Conservation (phyloP, 2,113 vertebrate species). For the Sturnira hondurensis region DNA sequence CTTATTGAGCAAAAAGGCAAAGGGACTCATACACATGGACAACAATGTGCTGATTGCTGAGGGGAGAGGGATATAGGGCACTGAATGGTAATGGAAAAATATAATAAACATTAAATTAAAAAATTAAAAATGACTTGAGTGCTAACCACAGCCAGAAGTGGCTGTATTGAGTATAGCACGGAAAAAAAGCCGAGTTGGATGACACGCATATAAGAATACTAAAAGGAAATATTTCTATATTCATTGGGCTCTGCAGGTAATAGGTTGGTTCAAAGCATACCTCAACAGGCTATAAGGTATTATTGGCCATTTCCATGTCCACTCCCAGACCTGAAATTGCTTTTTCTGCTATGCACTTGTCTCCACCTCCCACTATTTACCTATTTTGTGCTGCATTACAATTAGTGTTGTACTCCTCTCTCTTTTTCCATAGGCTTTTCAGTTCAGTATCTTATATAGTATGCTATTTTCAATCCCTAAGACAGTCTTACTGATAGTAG, state of each 20-base stretch:
- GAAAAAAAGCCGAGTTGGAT: neutral
- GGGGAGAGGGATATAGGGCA: too few species aligned
- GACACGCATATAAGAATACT: neutral
- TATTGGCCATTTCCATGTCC: neutral
- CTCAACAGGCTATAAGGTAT: neutral
- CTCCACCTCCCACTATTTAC: neutral
- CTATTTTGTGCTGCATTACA: neutral
- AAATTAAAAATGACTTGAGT: neutral
- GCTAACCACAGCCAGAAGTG: constrained; percentile 4
- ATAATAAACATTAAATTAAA: too few species aligned
- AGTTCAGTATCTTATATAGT: neutral
- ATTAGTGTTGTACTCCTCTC: neutral
- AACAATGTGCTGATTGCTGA: too few species aligned
- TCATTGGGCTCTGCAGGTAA: neutral
- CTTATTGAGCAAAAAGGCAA: too few species aligned
- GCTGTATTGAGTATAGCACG: neutral
- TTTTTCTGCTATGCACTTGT: neutral
- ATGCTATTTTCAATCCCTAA: neutral
- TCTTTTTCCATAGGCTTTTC: constrained; percentile 13
- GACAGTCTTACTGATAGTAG: neutral
- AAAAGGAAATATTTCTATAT: neutral
- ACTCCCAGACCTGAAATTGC: neutral
- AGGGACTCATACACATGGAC: too few species aligned
- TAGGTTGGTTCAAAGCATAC: neutral
- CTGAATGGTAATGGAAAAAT: too few species aligned